Evolutionary conservation across 2,113 vertebrate genomes (phyloP), one percentile per base, ranked within the genome.

Genomic region (Dendropsophus ebraccatus): DNA sequence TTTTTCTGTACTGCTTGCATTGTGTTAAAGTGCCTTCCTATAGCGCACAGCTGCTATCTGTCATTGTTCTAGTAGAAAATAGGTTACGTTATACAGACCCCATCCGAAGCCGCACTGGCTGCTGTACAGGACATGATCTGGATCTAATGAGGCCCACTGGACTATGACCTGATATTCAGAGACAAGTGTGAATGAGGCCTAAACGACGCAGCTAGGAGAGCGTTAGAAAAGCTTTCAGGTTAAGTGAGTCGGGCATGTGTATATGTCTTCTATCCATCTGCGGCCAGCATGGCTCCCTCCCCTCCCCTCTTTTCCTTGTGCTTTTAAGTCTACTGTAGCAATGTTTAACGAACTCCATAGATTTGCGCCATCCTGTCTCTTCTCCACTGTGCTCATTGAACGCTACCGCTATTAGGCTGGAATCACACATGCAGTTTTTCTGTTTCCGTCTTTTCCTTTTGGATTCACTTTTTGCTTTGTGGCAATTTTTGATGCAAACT

Each of bases 191-290:
- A 58, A 58, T 6, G 23, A 58, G 56, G 56, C 56, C 23, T 23
- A 58, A 56, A 5, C 23, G 41, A 41, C 3, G 41, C 3, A 41
- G 8, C 41, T 41, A 41, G 41, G 41, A 41, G 4, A 41, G 23
- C 16, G 30, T 41, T 3, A 23, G 30, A 58, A 79, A 79, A 79
- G 50, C 76, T 79, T 79, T 79, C 76, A 37, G 76, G 37, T 79
- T 35, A 41, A 56, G 50, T n/a, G n/a, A n/a, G n/a, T n/a, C n/a
- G 76, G 19, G 12, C 32, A 56, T 35, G 52, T 56, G 10, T 23
- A 79, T 4, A 37, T 37, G 30, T 23, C 35, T 76, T 79, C 11
- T 19, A 30, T 77, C 37, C 6, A 49, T 30, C 28, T 52, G 49
- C 50, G 19, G 35, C 28, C 47, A 54, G 28, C 17, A 54, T 23